phyloP scores from a whole-genome alignment of 2,113 vertebrate genomes.

The Pomatorhinus ruficollis region DNA sequence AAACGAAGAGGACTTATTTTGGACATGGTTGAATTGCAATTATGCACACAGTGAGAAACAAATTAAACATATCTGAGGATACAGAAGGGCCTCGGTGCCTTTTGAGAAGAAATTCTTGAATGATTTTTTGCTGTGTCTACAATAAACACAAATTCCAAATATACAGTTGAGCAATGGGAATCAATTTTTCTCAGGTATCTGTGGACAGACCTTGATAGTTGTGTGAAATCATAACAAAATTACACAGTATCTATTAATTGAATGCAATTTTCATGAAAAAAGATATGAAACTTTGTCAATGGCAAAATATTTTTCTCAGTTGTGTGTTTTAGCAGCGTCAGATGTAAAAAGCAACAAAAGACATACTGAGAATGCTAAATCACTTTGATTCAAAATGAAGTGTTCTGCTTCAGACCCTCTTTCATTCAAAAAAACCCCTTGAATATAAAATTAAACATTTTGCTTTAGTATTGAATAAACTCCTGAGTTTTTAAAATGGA shows the following conservation, averaged over 20 bases:
- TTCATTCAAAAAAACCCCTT: not conserved
- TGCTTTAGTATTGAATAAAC: not conserved
- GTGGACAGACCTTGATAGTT: not conserved
- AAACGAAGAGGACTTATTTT: not conserved
- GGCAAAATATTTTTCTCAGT: not conserved
- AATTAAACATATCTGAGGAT: not conserved
- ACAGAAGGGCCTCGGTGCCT: not conserved
- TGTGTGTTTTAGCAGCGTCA: not conserved
- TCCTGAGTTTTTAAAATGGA: not conserved
- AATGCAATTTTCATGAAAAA: not conserved
- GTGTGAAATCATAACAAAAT: not conserved
- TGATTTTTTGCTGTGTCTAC: not conserved
- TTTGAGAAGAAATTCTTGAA: not conserved
- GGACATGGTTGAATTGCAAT: not conserved
- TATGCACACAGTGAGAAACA: not conserved
- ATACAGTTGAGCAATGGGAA: not conserved
- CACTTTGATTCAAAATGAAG: not conserved
- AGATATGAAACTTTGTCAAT: not conserved
- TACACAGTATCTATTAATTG: not conserved
- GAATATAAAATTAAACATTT: not conserved
- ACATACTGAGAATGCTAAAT: not conserved
- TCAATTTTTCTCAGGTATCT: not conserved
- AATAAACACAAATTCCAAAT: not conserved
- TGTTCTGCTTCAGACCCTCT: not conserved
- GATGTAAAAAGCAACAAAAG: not conserved